These are phyloP conservation scores for Eulemur rufifrons DNA, from an alignment of 2,113 vertebrate species.

Conservation along the genomic window DNA sequence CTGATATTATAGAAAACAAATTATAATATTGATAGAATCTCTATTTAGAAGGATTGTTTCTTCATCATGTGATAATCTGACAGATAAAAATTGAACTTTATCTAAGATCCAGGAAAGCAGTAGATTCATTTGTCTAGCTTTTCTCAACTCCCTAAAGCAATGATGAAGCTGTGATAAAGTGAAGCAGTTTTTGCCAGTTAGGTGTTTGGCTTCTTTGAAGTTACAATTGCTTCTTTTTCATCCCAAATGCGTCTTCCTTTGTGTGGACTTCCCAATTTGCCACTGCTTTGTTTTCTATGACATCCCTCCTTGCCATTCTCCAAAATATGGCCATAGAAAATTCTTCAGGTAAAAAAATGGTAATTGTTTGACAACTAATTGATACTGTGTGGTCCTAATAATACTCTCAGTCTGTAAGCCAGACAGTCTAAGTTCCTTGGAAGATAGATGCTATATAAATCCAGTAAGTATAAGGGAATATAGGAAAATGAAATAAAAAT, in stretches of 20 bases:
- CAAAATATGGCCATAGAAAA: neutral
- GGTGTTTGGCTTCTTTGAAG: neutral
- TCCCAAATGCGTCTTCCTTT: neutral
- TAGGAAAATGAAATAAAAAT: neutral
- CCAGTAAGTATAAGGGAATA: neutral
- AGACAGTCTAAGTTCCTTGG: neutral
- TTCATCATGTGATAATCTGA: neutral
- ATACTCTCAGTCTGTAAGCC: neutral
- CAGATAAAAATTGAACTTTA: neutral
- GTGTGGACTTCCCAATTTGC: neutral
- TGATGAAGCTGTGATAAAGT: neutral
- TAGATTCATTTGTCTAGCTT: neutral
- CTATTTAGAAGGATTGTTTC: slow-evolving; percentile 43
- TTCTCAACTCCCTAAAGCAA: neutral
- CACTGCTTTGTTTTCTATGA: neutral
- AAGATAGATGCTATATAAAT: slow-evolving; percentile 13
- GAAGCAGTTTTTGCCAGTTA: neutral
- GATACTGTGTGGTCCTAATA: neutral
- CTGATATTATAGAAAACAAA: neutral
- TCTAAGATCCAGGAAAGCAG: neutral
- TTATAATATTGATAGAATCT: slow-evolving; percentile 47
- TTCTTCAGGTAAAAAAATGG: slow-evolving; percentile 19
- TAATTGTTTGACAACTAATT: slow-evolving; percentile 22
- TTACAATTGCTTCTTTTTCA: neutral
- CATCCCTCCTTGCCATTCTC: neutral